Conservation (phyloP, 2,888 invertebrate genomes). For the Dascillus cervinus region DNA sequence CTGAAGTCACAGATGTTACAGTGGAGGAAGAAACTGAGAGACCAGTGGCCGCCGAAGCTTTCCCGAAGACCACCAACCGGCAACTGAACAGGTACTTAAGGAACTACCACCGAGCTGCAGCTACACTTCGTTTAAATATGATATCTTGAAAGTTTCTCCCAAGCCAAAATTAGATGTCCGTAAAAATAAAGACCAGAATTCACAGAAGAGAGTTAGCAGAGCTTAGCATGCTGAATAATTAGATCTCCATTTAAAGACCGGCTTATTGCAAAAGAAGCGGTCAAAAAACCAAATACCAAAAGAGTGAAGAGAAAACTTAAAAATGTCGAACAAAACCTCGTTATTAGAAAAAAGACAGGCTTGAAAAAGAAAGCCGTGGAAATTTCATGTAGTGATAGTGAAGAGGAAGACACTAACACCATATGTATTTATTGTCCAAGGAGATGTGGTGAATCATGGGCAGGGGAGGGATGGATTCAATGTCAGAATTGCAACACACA, state of each 20-base stretch:
- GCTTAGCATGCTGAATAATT: conserved; percentile 1
- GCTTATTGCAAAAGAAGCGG: conserved; percentile 3
- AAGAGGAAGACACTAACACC: conserved; percentile 3
- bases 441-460: conserved; percentile 2
- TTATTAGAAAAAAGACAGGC: conserved; percentile 1
- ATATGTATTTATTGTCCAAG: conserved; percentile 4
- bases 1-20: conserved; percentile 6
- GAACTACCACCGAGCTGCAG: conserved; percentile 1
- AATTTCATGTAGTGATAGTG: conserved; percentile 2
- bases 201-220: conserved; percentile 1
- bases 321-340: conserved; percentile 5
- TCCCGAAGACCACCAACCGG: background rate
- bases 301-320: conserved; percentile 4
- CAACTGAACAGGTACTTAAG: conserved; percentile 2
- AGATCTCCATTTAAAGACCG: background rate
- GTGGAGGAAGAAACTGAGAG: conserved; percentile 2
- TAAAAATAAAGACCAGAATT: conserved; percentile 1
- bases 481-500: conserved; percentile 2
- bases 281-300: conserved; percentile 5
- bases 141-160: conserved; percentile 1
- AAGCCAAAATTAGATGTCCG: conserved; percentile 1
- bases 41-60: background rate
- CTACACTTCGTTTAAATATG: background rate
- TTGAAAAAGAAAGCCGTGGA: conserved; percentile 2
- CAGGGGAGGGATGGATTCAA: conserved; percentile 3